These are phyloP conservation scores for Pogonomyrmex barbatus DNA, from an alignment of 1,140 invertebrate genomes.

Conservation along the genomic window DNA sequence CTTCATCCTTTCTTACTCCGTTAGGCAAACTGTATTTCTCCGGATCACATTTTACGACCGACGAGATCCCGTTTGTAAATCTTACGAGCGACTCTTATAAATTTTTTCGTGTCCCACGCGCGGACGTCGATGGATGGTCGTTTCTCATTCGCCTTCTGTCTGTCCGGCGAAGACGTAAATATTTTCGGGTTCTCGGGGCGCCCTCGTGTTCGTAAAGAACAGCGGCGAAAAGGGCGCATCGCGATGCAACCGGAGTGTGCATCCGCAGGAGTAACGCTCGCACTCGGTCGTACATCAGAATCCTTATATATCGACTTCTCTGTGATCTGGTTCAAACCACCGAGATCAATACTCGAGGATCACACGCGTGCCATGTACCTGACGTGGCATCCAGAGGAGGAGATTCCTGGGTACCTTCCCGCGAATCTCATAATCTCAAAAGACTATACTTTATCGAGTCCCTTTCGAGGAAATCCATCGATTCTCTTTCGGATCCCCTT, in stretches of 20 bases:
- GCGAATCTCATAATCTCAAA: slow-evolving; percentile 36
- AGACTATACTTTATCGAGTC: background rate
- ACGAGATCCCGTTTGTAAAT: slow-evolving; percentile 67
- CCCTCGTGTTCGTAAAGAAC: slow-evolving; percentile 58
- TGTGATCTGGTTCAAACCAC: slow-evolving; percentile 56
- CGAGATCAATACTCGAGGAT: slow-evolving; percentile 61
- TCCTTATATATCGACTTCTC: slow-evolving; percentile 53
- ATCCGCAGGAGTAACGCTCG: slow-evolving; percentile 63
- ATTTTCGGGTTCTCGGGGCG: slow-evolving; percentile 57
- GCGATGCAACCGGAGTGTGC: slow-evolving; percentile 51
- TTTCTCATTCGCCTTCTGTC: slow-evolving; percentile 62
- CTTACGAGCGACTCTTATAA: slow-evolving; percentile 60
- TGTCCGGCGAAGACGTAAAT: slow-evolving; percentile 59
- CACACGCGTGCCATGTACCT: slow-evolving; percentile 69
- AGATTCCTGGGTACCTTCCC: background rate
- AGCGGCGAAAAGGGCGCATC: background rate
- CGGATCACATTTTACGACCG: slow-evolving; percentile 60
- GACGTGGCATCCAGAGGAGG: slow-evolving; percentile 12
- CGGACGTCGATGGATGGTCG: slow-evolving; percentile 46
- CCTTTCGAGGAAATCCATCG: slow-evolving; percentile 10
- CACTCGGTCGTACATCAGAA: slow-evolving; percentile 69
- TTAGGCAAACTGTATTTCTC: slow-evolving; percentile 44
- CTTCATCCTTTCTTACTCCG: slow-evolving; percentile 14
- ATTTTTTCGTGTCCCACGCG: slow-evolving; percentile 52
- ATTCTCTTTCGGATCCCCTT: background rate